Base-by-base conservation (phyloP, 1,140 invertebrate genomes). In the Caenorhabditis briggsae region DNA sequence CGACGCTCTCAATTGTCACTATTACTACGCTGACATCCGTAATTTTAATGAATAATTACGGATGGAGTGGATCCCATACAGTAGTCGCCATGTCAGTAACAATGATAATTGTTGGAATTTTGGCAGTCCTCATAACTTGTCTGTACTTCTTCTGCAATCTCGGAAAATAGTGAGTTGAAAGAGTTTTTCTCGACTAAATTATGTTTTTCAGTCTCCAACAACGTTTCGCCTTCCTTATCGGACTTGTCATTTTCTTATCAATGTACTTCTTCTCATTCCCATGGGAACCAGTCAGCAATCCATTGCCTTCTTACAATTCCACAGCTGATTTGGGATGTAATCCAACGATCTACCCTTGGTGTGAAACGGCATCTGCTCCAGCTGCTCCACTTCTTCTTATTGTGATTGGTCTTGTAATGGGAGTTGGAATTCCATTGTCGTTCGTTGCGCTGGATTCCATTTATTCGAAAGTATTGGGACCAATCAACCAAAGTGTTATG, bases 251-350 rank as follows among this genome's bases (percentile, higher is more conserved):
- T n/a, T 86, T 74, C 55, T 53, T 86, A 25, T 70, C 70, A 33
- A 82, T 86, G 85, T 86, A 86, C 58, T 23, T 86, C 12, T 82
- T 64, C 74, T 56, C 85, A n/a, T 86, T 82, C 65, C 85, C 85
- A 25, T 86, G 70, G 74, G 18, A 48, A 55, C 14, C 20, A 43
- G 59, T 86, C 55, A 86, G 85, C 25, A 56, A 65, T 59, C 55
- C 59, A 78, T n/a, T 86, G 18, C 85, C 85, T 43, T 7, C 33
- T 18, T 86, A 86, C 78, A 82, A 86, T 55, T 82, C 82, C 6
- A 56, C 53, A 14, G 20, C 59, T 14, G 55, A 61, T 20, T 43
- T 61, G 6, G 86, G 86, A 16, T 87, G 86, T 59, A 87, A 87
- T 50, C 20, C 86, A 9, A n/a, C 9, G 12, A 46, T 53, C 6